phyloP scores from a whole-genome alignment of 2,797 vertebrate species.

The Gobio occitaniae region DNA sequence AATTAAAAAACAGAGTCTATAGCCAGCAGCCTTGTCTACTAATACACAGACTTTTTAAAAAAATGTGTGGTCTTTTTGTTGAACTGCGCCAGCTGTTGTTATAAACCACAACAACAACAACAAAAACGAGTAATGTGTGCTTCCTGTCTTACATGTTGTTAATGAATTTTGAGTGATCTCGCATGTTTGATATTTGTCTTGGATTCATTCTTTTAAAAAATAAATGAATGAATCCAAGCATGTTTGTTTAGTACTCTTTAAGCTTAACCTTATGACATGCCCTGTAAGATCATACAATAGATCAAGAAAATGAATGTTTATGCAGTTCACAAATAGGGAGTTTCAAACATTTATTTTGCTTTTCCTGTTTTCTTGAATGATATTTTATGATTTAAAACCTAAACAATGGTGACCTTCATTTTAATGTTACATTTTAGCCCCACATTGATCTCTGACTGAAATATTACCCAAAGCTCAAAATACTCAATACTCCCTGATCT shows the following conservation, averaged over 20 bases:
- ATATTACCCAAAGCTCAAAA: slow-evolving; percentile 16
- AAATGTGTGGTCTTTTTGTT: background rate
- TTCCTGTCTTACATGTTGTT: background rate
- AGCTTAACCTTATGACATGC: background rate
- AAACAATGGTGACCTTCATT: background rate
- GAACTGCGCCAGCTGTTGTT: background rate
- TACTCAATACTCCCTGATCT: slow-evolving; percentile 2
- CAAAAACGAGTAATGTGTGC: background rate
- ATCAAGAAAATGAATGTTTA: background rate
- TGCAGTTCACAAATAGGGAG: background rate
- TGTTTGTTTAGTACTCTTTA: slow-evolving; percentile 1
- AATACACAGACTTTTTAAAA: background rate
- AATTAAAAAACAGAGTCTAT: background rate
- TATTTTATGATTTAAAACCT: slow-evolving; percentile 1
- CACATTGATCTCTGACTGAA: slow-evolving; percentile 7
- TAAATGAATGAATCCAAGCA: background rate
- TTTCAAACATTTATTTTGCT: background rate
- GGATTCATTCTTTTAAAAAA: background rate
- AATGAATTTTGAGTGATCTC: background rate
- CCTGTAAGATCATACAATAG: background rate
- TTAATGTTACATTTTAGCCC: background rate
- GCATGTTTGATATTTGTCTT: slow-evolving; percentile 14
- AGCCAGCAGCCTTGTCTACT: background rate
- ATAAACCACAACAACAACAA: background rate
- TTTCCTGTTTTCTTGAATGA: background rate